Percentiles rank a stretch among this genome's conserved stretches.
phyloP scores from a whole-genome alignment of 2,113 vertebrate species.

The Geococcyx californianus region DNA sequence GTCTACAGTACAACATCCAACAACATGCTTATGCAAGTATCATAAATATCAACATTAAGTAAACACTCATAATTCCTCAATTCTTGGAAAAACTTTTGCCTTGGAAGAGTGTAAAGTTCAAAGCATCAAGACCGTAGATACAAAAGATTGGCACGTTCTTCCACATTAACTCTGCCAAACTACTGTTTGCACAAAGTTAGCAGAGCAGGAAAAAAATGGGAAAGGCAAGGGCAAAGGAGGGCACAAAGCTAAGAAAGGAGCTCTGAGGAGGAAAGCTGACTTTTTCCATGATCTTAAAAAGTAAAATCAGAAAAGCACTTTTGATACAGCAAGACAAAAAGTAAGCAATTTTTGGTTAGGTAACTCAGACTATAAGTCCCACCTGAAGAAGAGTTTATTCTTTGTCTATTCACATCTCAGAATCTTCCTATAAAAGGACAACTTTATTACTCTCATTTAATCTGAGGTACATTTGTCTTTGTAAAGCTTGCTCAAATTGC shows the following conservation, averaged over 20 bases:
- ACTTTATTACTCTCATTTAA: background rate
- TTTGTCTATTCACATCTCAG: background rate
- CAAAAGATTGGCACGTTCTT: background rate
- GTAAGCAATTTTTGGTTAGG: background rate
- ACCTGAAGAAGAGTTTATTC: background rate
- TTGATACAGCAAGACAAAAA: background rate
- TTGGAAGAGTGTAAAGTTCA: background rate
- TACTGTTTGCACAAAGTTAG: background rate
- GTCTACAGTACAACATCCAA: background rate
- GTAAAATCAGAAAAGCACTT: background rate
- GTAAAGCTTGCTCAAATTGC: background rate
- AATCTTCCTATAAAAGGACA: background rate
- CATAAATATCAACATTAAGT: background rate
- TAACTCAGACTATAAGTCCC: background rate
- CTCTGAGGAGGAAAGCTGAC: background rate
- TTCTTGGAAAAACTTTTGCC: background rate
- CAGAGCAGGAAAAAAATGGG: background rate
- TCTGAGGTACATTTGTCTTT: background rate
- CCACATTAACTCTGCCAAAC: background rate
- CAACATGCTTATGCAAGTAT: background rate
- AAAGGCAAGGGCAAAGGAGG: background rate
- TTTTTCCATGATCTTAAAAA: background rate
- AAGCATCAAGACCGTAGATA: background rate
- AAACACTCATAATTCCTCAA: slow-evolving; percentile 5
- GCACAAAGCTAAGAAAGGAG: background rate